These are phyloP conservation scores for Pycnomerus fuliginosus DNA, from an alignment of 2,888 invertebrate species.

Conservation along the genomic window DNA sequence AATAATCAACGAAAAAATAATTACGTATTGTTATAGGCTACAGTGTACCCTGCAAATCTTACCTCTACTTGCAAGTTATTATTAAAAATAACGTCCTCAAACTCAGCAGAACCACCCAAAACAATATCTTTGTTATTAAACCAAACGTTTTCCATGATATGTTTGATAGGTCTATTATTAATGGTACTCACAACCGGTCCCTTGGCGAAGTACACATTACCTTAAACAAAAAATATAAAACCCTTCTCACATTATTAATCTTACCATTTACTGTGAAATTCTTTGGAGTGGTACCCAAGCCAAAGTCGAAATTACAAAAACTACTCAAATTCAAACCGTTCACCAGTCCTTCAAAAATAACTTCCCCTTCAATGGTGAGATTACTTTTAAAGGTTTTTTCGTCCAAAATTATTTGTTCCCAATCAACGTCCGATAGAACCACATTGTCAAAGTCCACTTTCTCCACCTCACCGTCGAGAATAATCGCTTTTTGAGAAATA, in stretches of 20 bases:
- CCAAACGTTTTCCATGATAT: conserved; percentile 54
- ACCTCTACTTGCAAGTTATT: conserved; percentile 39
- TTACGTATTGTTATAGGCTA: no score
- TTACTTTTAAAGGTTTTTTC: conserved; percentile 41
- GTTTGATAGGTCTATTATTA: conserved; percentile 47
- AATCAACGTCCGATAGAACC: conserved; percentile 33
- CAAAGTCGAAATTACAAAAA: conserved; percentile 41
- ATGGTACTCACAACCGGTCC: conserved; percentile 52
- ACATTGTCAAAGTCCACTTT: conserved; percentile 54
- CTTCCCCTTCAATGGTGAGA: conserved; percentile 39
- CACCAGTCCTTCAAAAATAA: conserved; percentile 43
- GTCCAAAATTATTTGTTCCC: conserved; percentile 34
- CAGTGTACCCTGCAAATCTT: no score
- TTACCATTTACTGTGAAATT: background rate
- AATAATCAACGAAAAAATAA: no score
- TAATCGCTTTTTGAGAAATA: conserved; percentile 31
- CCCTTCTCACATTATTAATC: background rate
- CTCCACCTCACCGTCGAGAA: conserved; percentile 45
- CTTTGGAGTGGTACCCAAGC: no score
- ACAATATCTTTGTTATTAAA: conserved; percentile 49
- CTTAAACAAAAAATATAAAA: conserved; percentile 36
- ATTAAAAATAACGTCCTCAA: conserved; percentile 44
- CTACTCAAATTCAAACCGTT: conserved; percentile 44
- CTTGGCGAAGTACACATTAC: conserved; percentile 50
- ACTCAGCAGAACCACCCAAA: conserved; percentile 38